Evolutionary conservation across 2,888 invertebrate genomes (phyloP).

Genomic region (Ochropleura leucogaster): DNA sequence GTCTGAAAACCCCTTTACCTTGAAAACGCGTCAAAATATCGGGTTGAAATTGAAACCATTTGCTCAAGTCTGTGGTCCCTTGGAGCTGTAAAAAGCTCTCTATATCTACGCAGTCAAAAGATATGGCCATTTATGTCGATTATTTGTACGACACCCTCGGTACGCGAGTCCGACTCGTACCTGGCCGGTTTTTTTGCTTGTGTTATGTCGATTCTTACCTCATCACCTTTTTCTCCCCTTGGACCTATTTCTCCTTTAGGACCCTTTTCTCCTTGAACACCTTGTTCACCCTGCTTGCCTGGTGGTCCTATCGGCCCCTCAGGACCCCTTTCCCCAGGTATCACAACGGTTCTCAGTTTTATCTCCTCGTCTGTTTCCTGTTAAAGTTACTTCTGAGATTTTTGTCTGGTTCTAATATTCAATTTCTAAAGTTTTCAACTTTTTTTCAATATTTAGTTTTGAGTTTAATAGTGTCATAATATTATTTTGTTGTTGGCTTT

Average conservation of each 20-base stretch:
- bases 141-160: no score
- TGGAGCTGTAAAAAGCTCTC: no score
- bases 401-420: constrained; percentile 54
- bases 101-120: no score
- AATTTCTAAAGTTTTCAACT: neutral
- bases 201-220: constrained; percentile 70
- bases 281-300: constrained; percentile 90
- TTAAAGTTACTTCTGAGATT: constrained; percentile 74
- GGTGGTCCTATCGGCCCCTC: constrained; percentile 75
- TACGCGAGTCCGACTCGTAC: no score
- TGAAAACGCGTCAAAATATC: no score
- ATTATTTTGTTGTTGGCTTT: neutral
- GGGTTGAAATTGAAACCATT: no score
- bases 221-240: constrained; percentile 84
- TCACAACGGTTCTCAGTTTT: constrained; percentile 67
- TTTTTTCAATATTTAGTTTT: neutral
- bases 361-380: constrained; percentile 78
- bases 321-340: constrained; percentile 77
- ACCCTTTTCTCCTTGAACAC: constrained; percentile 90
- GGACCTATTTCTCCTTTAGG: constrained; percentile 81
- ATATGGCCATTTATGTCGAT: no score
- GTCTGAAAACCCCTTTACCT: no score
- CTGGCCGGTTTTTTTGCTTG: neutral
- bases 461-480: neutral
- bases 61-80: no score